Base-by-base conservation (phyloP, 64 coral and sea anemone species). In the Stylophora pistillata region DNA sequence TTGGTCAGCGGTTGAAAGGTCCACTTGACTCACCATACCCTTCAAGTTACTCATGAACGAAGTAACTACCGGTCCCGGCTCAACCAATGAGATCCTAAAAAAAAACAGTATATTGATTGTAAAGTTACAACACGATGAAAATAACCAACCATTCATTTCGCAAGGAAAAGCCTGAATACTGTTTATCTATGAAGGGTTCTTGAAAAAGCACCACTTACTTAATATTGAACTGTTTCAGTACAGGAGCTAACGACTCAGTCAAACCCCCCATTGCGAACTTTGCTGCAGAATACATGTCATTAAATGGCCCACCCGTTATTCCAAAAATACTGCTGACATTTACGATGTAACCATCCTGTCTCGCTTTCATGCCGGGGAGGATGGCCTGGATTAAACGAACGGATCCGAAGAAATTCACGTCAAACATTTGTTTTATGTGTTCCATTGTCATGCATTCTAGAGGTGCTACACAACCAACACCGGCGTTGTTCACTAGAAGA, bases 1-100 rank as follows among this genome's bases (percentile, higher is more conserved):
- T 15, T 94, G 81, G 16, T 94, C 93, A 87, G 88, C 73, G 32
- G 69, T 69, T 15, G 93, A 91, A 21, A 91, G 59, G 81, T 95
- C 89, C 11, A 91, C 81, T 60, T 91, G 63, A 20, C 86, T 74
- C 52, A 68, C 33, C n/a, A 91, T 73, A 3, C 54, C 75, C 25
- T 74, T 87, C 11, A 41, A 76, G 15, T 62, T 89, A 56, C 13
- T 56, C 27, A 82, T 31, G 7, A 95, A 81, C 17, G 72, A 68
- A 17, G 93, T 95, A 15, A 78, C 30, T 17, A 87, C 69, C 1
- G 93, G 93, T 5, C 89, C 93, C 1, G 93, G 93, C 27, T 95
- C 82, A 3, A 95, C 87, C 54, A 95, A 20, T 5, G 93, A 77
- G 6, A 86, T 77, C 81, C 92, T 94, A 9, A 17, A 33, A 74